Base-by-base conservation (phyloP, 2,888 invertebrate genomes). In the Meandrusa payeni region DNA sequence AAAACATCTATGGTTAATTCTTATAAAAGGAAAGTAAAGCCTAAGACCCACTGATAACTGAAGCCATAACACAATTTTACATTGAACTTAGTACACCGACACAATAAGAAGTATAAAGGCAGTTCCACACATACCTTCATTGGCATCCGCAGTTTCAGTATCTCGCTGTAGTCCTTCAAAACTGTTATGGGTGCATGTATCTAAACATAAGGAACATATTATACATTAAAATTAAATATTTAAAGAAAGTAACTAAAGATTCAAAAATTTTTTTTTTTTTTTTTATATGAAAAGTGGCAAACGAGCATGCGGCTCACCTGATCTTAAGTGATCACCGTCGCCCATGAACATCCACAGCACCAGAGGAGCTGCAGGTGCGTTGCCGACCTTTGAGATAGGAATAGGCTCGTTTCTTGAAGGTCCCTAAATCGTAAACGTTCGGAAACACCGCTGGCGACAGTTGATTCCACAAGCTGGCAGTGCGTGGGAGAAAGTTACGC, bases 101-200 rank as follows among this genome's bases (percentile, higher is more conserved):
- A 20, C 17, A 32, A 23, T 10, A 0, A 13, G 5, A 7, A 10
- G 6, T 7, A 19, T 19, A 15, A 13, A n/a, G 12, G 2, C 2
- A 10, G n/a, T 13, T 22, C 3, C 4, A 13, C 54, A 50, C 78
- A 63, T 65, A 87, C 94, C 90, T 94, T 96, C 95, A 98, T 97
- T 2, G 97, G 97, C 94, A 97, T 93, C 68, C 96, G 90, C 12
- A 97, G 88, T 74, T 97, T 97, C 57, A 97, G 89, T 61, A 97
- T 95, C 81, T 98, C 98, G 47, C 96, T 93, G 78, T 97, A 97
- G 58, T 96, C 90, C 54, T 93, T 90, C 36, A 97, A 79, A 3
- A 97, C 95, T 65, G 93, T 91, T 55, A 91, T 80, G 0, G 97
- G 96, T 0, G 96, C 95, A 76, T 97, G 96, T 46, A 98, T 91